Conservation (phyloP, 2,113 vertebrate genomes). For the Naja naja region DNA sequence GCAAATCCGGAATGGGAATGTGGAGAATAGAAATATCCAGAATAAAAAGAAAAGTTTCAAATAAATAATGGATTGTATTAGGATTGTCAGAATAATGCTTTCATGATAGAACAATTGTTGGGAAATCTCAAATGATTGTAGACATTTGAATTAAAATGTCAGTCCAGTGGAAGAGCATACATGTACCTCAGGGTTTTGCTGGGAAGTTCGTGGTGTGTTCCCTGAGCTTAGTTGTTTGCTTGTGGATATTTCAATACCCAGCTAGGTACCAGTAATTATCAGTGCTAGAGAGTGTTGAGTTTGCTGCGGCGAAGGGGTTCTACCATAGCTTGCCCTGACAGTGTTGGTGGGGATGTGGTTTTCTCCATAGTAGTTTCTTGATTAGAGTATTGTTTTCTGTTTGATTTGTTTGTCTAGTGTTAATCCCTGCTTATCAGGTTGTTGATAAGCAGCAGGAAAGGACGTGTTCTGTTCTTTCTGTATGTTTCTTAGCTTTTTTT, state of each 20-base stretch:
- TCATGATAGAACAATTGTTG: neutral
- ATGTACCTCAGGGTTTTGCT: neutral
- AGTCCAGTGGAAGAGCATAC: neutral
- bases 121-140: neutral
- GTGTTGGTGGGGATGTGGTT: neutral
- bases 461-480: neutral
- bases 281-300: neutral
- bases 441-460: no score
- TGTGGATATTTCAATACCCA: neutral
- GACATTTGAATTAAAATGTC: neutral
- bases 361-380: neutral
- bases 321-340: neutral
- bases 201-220: neutral
- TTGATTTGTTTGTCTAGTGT: neutral
- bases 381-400: neutral
- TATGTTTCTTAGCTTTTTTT: neutral
- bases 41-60: neutral
- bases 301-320: neutral
- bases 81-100: neutral
- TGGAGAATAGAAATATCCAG: no score
- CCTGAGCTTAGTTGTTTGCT: neutral
- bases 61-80: neutral
- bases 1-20: neutral
- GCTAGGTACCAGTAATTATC: neutral
- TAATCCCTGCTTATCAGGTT: neutral